phyloP scores from a whole-genome alignment of 2,888 invertebrate genomes.

The Philopedon plagiatum region DNA sequence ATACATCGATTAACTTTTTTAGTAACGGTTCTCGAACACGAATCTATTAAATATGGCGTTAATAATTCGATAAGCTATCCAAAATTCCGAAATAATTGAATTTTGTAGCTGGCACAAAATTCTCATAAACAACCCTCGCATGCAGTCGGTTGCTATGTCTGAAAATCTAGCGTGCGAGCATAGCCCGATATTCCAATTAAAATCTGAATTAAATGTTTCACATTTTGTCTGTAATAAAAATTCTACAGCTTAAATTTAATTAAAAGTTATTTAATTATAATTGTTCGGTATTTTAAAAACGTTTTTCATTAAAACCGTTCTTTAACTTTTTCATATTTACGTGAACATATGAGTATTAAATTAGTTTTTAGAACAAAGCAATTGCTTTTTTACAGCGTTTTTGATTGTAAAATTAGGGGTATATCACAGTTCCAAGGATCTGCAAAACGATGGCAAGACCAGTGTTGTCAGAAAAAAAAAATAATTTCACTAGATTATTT shows the following conservation, averaged over 20 bases:
- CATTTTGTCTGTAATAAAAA: slow-evolving; percentile 35
- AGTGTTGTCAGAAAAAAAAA: too few species aligned
- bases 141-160: slow-evolving; percentile 27
- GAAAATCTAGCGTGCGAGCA: slow-evolving; percentile 33
- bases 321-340: background rate
- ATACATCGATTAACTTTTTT: slow-evolving; percentile 36
- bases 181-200: slow-evolving; percentile 44
- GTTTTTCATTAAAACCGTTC: background rate
- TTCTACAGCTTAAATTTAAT: slow-evolving; percentile 25
- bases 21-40: slow-evolving; percentile 3
- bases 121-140: slow-evolving; percentile 29
- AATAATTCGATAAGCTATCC: slow-evolving; percentile 50
- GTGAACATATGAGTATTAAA: background rate
- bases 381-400: too few species aligned
- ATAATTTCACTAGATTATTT: too few species aligned
- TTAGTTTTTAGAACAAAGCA: too few species aligned
- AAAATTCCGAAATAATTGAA: slow-evolving; percentile 51
- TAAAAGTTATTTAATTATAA: slow-evolving; percentile 29
- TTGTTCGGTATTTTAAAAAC: slow-evolving; percentile 11
- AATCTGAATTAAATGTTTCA: slow-evolving; percentile 44
- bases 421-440: too few species aligned
- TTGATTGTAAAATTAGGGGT: too few species aligned
- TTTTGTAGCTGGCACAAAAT: slow-evolving; percentile 39
- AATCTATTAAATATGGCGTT: slow-evolving; percentile 44
- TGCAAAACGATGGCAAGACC: too few species aligned